A percentile compares a stretch with the other conserved stretches of the same genome.
phyloP scores from a whole-genome alignment of 2,888 invertebrate species.

The Drosophila flavopinicola region DNA sequence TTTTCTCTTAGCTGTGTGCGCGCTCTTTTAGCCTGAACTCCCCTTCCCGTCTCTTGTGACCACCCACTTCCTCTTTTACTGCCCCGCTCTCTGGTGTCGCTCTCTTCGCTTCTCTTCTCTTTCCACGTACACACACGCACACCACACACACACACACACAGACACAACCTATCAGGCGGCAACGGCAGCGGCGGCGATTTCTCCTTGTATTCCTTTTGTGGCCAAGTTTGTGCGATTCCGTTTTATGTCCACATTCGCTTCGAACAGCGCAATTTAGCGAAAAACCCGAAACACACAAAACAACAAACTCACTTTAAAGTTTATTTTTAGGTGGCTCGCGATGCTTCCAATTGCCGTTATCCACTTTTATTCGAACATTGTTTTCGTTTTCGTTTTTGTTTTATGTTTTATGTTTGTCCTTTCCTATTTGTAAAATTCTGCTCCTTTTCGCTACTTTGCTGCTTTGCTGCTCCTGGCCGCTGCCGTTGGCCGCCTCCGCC shows the following conservation, averaged over 20 bases:
- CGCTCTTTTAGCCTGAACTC: conserved; percentile 30
- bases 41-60: conserved; percentile 17
- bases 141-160: conserved; percentile 21
- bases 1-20: conserved; percentile 45
- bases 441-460: conserved; percentile 16
- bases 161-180: conserved; percentile 57
- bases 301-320: conserved; percentile 35
- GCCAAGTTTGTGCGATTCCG: conserved; percentile 54
- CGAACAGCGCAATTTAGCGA: conserved; percentile 48
- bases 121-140: not conserved
- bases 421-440: not conserved
- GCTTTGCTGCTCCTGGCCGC: conserved; percentile 55
- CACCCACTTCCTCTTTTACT: conserved; percentile 18
- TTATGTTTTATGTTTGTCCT: not conserved
- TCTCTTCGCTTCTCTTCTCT: conserved; percentile 19
- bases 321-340: conserved; percentile 30
- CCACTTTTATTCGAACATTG: conserved; percentile 9
- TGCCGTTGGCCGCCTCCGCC: conserved; percentile 62
- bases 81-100: conserved; percentile 4
- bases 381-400: conserved; percentile 10
- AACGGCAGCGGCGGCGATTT: conserved; percentile 67
- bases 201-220: conserved; percentile 51
- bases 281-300: conserved; percentile 44
- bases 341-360: conserved; percentile 18
- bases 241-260: conserved; percentile 64